Conservation (phyloP, 2,113 vertebrate species). For the Caranx ignobilis region DNA sequence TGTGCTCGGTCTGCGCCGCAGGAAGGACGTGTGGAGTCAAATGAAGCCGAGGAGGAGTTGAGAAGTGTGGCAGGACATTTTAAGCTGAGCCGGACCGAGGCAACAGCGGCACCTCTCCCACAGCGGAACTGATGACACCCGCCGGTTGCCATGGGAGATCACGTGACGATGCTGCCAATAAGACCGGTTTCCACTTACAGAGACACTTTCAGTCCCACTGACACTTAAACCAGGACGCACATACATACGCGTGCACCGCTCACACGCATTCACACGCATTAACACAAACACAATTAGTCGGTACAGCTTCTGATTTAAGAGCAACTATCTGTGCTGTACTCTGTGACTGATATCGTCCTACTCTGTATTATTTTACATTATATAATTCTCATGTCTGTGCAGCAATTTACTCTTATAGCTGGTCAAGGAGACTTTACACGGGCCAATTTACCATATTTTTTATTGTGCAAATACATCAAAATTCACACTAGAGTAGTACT, state of each 20-base stretch:
- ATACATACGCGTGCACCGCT: neutral
- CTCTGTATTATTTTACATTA: neutral
- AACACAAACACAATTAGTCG: neutral
- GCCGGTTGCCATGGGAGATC: conserved; percentile 86
- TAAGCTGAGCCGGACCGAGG: conserved; percentile 24
- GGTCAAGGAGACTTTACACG: no score
- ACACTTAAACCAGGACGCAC: neutral
- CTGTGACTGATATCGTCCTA: no score
- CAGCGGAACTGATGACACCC: conserved; percentile 76
- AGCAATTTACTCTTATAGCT: neutral
- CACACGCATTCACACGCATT: neutral
- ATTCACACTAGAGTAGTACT: no score
- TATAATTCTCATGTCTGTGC: neutral
- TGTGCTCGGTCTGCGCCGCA: neutral
- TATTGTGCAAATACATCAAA: no score
- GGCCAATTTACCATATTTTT: no score
- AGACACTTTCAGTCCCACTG: conserved; percentile 10
- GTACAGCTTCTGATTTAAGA: no score
- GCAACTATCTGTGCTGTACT: neutral
- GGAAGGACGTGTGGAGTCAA: neutral
- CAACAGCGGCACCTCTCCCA: conserved; percentile 49
- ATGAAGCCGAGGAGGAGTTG: neutral
- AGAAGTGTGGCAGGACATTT: neutral
- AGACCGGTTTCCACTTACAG: conserved; percentile 69
- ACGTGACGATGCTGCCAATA: conserved; percentile 79